phyloP scores from a whole-genome alignment of 2,113 vertebrate species.

The Ciconia maguari region DNA sequence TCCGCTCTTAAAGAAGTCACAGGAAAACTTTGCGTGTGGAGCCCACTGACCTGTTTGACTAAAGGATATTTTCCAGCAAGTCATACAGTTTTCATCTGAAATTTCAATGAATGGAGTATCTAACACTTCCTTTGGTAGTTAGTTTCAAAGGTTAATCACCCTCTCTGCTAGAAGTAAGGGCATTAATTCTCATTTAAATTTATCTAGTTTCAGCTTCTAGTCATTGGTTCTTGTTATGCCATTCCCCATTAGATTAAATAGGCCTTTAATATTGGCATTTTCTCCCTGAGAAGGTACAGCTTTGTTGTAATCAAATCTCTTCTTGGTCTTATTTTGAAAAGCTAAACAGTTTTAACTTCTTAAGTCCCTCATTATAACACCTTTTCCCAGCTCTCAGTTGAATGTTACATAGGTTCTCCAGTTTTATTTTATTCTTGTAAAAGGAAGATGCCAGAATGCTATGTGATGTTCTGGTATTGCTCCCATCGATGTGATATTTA shows the following conservation, averaged over 20 bases:
- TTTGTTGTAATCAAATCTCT: slow-evolving; percentile 14
- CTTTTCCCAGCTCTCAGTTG: neutral
- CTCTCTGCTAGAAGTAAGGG: slow-evolving; percentile 30
- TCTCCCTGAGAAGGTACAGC: neutral
- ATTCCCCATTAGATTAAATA: slow-evolving; percentile 25
- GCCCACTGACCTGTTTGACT: neutral
- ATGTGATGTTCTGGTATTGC: neutral
- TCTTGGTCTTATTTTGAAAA: neutral
- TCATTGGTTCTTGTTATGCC: slow-evolving; percentile 54
- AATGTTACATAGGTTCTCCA: neutral
- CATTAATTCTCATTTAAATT: slow-evolving; percentile 65
- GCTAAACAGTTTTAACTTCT: neutral
- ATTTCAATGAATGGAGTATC: neutral
- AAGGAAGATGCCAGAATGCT: neutral
- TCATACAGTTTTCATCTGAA: neutral
- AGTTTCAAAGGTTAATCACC: slow-evolving; percentile 66
- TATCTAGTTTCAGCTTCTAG: slow-evolving; percentile 27
- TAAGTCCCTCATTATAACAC: neutral
- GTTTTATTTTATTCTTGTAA: neutral
- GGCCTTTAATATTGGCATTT: slow-evolving; percentile 14
- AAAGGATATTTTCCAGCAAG: slow-evolving; percentile 16
- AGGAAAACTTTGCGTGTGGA: neutral
- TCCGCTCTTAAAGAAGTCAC: neutral
- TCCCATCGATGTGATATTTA: neutral
- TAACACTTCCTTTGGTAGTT: slow-evolving; percentile 38